Base-by-base conservation (phyloP, 1,140 invertebrate genomes). In the Leptinotarsa texana region DNA sequence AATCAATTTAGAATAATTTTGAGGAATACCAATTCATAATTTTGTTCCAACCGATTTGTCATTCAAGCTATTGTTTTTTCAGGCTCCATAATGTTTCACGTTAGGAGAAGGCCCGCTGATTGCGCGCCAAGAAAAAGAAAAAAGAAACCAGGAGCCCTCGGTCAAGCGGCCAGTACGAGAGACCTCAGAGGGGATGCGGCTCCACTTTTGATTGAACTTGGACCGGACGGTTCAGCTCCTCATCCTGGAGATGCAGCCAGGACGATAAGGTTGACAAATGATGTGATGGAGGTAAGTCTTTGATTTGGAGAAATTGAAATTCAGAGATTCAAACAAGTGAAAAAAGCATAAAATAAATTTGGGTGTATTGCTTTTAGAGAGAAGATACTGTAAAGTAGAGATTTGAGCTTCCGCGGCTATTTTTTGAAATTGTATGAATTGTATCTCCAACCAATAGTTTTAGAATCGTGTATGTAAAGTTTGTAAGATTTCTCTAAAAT, bases 1-100 rank as follows among this genome's bases (percentile, higher is more conserved):
- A 33, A 6, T 33, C 6, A 3, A 65, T 65, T 65, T 5, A 27
- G 24, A 27, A 27, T 63, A 13, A 24, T 17, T 63, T 13, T 4
- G 0, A 22, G 18, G 22, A 47, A 68, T 5, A 66, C 11, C 6
- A 21, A 66, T 66, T 66, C 24, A 66, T 15, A 21, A 8, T n/a
- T 66, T 21, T 11, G 1, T 27, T 15, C 15, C 15, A 42, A 11
- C 27, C 6, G 15, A 69, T 17, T 69, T 11, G 22, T 18, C 67
- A 11, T 42, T 11, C 8, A 33, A 33, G n/a, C 21, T 47, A 21
- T 78, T 33, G 27, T 83, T 74, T 80, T 84, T 86, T 13, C 85
- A 96, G 95, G 95, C 83, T 95, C 94, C 69, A 95, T 98, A 81
- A 97, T 96, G 93, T 98, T 98, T 83, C 96, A 97, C 86, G 95